Evolutionary conservation across 1,140 invertebrate genomes (phyloP).

Genomic region (Nymphalis io): DNA sequence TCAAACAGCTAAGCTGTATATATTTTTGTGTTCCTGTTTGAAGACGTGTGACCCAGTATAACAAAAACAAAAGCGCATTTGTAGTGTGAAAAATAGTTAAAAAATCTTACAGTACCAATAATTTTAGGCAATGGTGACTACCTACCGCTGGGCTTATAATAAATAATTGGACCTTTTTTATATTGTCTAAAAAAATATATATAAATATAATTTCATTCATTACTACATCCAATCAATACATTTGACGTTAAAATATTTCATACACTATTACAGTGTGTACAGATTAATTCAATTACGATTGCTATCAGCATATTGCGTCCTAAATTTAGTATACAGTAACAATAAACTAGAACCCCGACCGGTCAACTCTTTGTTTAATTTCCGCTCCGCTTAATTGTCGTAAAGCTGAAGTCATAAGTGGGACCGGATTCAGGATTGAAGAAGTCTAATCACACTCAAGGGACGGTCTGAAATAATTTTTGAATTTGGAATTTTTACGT

Average conservation of each 20-base stretch:
- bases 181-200: no score
- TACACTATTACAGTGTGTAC: not conserved
- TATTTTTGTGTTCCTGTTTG: no score
- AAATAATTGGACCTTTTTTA: no score
- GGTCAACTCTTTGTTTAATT: slow-evolving; percentile 34
- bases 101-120: no score
- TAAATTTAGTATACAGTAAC: slow-evolving; percentile 21
- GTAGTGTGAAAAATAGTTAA: no score
- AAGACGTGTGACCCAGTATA: no score
- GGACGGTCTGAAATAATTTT: not conserved
- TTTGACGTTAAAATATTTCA: not conserved
- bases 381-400: slow-evolving; percentile 30
- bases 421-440: slow-evolving; percentile 22
- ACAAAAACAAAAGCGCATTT: no score
- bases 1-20: no score
- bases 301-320: slow-evolving; percentile 15
- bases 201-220: not conserved
- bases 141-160: no score
- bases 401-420: slow-evolving; percentile 31
- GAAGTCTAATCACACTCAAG: slow-evolving; percentile 21
- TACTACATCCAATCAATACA: not conserved
- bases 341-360: slow-evolving; percentile 27
- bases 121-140: no score
- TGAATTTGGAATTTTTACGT: not conserved
- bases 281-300: slow-evolving; percentile 20